phyloP scores from a whole-genome alignment of 2,797 vertebrate species.

The Phyllotis vaccarum region DNA sequence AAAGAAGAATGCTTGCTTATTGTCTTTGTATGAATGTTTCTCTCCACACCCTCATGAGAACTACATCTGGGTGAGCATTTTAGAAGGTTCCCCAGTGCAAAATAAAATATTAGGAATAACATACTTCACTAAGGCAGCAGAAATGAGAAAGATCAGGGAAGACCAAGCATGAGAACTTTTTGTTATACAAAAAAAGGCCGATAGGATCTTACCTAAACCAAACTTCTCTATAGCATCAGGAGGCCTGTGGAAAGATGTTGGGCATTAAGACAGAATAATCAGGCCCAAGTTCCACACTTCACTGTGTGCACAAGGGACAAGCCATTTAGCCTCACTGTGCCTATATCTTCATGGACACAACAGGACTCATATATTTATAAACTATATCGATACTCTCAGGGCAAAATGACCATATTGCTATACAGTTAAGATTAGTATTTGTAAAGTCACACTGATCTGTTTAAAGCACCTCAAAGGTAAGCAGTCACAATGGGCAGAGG shows the following conservation, averaged over 20 bases:
- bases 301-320: slow-evolving; percentile 16
- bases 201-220: neutral
- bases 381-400: slow-evolving; percentile 74
- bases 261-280: neutral
- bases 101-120: slow-evolving; percentile 6
- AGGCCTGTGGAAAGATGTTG: neutral
- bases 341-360: slow-evolving; percentile 55
- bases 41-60: slow-evolving; percentile 34
- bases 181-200: neutral
- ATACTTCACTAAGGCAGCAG: slow-evolving; percentile 31
- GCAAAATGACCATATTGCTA: slow-evolving; percentile 61
- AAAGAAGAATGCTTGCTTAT: slow-evolving; percentile 70
- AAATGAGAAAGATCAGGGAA: neutral
- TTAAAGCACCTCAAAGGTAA: slow-evolving; percentile 62
- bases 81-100: neutral
- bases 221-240: neutral
- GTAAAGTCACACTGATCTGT: slow-evolving; percentile 62
- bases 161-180: neutral
- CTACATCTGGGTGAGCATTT: slow-evolving; percentile 28
- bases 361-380: slow-evolving; percentile 63
- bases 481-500: slow-evolving; percentile 55
- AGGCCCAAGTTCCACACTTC: neutral
- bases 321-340: slow-evolving; percentile 56
- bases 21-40: slow-evolving; percentile 27
- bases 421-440: slow-evolving; percentile 60